Evolutionary conservation across 2,113 vertebrate genomes (phyloP).

Genomic region (Semicossyphus pulcher): DNA sequence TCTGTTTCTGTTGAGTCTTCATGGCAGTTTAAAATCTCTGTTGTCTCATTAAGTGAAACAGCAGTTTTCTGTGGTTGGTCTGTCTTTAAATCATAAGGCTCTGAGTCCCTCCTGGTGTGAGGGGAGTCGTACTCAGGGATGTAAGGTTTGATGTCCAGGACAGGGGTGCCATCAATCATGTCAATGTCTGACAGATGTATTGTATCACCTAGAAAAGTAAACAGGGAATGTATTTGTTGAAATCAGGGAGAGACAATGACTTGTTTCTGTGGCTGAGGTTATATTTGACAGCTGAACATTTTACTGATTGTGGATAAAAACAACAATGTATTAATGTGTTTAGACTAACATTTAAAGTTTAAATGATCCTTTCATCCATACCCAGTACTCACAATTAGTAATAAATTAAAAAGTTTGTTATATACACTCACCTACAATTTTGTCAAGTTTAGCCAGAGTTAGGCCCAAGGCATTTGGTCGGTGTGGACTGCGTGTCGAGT

Average conservation of each 20-base stretch:
- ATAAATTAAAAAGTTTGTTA: background rate
- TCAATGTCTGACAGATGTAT: constrained; percentile 89
- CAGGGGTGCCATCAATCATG: constrained; percentile 90
- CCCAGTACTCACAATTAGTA: background rate
- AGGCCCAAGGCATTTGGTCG: constrained; percentile 90
- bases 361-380: background rate
- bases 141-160: constrained; percentile 92
- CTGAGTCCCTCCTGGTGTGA: constrained; percentile 23
- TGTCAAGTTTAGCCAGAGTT: constrained; percentile 87
- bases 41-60: constrained; percentile 4
- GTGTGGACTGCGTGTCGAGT: constrained; percentile 91
- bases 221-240: background rate
- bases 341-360: background rate
- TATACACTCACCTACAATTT: constrained; percentile 82
- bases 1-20: background rate
- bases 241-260: background rate
- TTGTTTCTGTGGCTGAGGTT: background rate
- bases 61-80: background rate
- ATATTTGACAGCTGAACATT: background rate
- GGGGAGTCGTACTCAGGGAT: constrained; percentile 92
- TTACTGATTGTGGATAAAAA: too few relatives aligned
- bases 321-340: too few relatives aligned
- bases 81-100: constrained; percentile 8
- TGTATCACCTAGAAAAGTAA: constrained; percentile 82
- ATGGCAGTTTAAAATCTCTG: background rate